phyloP scores from a whole-genome alignment of 2,797 vertebrate species.

The Percopsis omiscomaycus region DNA sequence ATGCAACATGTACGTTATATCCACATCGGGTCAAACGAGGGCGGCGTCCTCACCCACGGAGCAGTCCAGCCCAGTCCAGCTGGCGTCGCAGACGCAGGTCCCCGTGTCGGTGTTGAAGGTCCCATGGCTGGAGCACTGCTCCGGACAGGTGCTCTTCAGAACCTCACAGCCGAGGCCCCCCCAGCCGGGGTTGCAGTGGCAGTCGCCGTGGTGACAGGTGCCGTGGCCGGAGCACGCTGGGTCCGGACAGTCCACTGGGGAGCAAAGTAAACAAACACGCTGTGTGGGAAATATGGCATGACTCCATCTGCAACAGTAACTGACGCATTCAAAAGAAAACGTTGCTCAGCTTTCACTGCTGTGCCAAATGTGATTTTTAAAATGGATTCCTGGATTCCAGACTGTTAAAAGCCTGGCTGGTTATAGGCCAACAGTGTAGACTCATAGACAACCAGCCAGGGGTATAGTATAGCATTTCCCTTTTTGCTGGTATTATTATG shows the following conservation, averaged over 20 bases:
- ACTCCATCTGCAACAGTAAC: neutral
- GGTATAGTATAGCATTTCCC: conserved; percentile 30
- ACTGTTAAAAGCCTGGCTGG: conserved; percentile 13
- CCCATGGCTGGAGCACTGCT: conserved; percentile 94
- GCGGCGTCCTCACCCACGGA: conserved; percentile 83
- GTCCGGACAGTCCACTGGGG: conserved; percentile 90
- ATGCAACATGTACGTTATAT: too few relatives aligned
- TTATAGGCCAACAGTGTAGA: neutral
- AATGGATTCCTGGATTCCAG: conserved; percentile 7
- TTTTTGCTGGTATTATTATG: neutral
- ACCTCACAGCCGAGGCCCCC: conserved; percentile 90
- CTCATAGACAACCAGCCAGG: neutral
- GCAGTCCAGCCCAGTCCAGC: conserved; percentile 94
- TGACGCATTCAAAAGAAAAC: neutral
- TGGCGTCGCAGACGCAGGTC: conserved; percentile 89
- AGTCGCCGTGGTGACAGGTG: conserved; percentile 91
- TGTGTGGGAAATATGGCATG: conserved; percentile 22
- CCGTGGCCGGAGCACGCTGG: conserved; percentile 91
- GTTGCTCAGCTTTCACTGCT: conserved; percentile 23
- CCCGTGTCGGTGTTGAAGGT: conserved; percentile 90
- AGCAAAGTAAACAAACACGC: conserved; percentile 25
- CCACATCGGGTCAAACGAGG: too few relatives aligned
- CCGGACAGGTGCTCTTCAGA: conserved; percentile 92
- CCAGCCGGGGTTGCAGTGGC: conserved; percentile 96
- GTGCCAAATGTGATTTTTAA: conserved; percentile 23